Percentiles rank a stretch among this genome's conserved stretches.
These are phyloP conservation scores for Puffinus mauretanicus DNA, from an alignment of 2,113 vertebrate species.

Conservation along the genomic window DNA sequence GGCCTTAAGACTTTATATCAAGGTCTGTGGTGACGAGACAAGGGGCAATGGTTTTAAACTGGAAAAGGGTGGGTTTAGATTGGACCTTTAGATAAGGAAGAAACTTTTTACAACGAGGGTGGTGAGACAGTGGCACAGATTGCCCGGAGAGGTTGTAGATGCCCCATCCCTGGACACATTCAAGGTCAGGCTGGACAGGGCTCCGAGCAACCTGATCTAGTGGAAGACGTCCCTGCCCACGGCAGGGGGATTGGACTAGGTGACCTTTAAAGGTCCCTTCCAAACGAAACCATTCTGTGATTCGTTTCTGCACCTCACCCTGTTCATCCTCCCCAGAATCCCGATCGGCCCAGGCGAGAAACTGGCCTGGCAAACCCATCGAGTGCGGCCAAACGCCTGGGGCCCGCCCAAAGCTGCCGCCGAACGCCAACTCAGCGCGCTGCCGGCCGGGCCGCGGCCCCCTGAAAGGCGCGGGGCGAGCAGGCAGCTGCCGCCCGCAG, in stretches of 20 bases:
- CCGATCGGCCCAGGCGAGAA: too few species aligned
- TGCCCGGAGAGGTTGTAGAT: fast-evolving
- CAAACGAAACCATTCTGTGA: fast-evolving
- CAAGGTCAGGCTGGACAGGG: fast-evolving
- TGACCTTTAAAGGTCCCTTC: neutral
- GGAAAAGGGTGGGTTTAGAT: neutral
- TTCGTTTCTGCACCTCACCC: too few species aligned
- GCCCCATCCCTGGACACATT: fast-evolving
- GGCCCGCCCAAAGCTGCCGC: fast-evolving
- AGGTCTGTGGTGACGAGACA: neutral
- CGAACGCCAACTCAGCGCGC: fast-evolving
- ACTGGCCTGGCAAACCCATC: fast-evolving
- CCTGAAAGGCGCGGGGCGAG: fast-evolving
- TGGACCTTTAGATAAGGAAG: neutral
- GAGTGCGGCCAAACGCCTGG: fast-evolving
- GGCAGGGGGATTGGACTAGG: too few species aligned
- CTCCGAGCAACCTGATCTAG: too few species aligned
- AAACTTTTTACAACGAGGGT: fast-evolving
- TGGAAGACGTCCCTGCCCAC: fast-evolving
- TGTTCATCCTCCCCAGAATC: too few species aligned
- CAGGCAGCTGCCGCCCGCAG: neutral
- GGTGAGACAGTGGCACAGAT: fast-evolving
- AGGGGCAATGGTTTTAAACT: fast-evolving
- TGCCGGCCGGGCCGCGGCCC: fast-evolving
- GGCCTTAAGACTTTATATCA: neutral